Evolutionary conservation across 2,888 invertebrate species (phyloP).

Genomic region (Cantharis rufa): DNA sequence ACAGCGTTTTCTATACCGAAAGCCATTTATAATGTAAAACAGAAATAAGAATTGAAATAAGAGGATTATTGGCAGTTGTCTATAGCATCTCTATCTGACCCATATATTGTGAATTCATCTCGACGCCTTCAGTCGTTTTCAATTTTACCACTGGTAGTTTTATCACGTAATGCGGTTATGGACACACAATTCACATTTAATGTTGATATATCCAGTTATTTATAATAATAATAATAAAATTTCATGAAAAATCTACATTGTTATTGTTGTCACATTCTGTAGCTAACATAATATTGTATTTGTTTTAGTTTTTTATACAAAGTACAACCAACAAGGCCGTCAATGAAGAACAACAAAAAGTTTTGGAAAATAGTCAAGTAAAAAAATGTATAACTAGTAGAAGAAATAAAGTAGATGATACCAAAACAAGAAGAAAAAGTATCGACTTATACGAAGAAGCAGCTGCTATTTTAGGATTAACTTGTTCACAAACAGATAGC

Average conservation of each 20-base stretch:
- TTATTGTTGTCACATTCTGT: neutral
- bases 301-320: constrained; percentile 46
- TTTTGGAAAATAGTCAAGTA: constrained; percentile 18
- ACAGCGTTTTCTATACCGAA: neutral
- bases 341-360: constrained; percentile 29
- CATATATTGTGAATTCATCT: constrained; percentile 18
- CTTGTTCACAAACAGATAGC: constrained; percentile 53
- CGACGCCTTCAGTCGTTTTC: constrained; percentile 14
- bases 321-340: constrained; percentile 38
- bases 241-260: neutral
- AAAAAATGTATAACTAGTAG: constrained; percentile 26
- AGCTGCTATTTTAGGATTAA: constrained; percentile 52
- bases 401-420: constrained; percentile 19
- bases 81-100: constrained; percentile 11
- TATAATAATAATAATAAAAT: constrained; percentile 4
- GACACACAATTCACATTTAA: constrained; percentile 32
- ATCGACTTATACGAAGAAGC: constrained; percentile 54
- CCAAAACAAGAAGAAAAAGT: constrained; percentile 46
- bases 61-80: constrained; percentile 9
- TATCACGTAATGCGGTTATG: constrained; percentile 35
- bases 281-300: neutral
- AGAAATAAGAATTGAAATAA: constrained; percentile 19
- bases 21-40: constrained; percentile 17
- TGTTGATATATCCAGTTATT: constrained; percentile 11
- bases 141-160: constrained; percentile 30